Conservation (phyloP, 2,113 vertebrate genomes). For the Oreochromis spilurus region DNA sequence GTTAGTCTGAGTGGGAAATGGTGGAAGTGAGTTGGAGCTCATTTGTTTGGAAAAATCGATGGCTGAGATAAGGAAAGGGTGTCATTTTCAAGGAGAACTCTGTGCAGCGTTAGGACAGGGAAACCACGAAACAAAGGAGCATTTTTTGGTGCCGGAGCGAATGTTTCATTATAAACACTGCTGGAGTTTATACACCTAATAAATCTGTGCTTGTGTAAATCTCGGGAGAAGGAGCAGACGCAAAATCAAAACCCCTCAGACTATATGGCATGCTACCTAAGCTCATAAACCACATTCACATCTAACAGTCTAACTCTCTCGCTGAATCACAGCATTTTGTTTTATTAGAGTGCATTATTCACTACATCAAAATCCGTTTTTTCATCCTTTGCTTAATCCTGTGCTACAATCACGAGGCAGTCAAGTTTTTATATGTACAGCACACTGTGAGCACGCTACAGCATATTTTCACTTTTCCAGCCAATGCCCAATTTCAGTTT, state of each 20-base stretch:
- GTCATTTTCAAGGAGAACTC: background rate
- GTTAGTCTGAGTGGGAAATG: constrained; percentile 24
- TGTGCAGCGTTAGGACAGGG: background rate
- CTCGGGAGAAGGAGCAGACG: background rate
- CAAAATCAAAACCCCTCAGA: background rate
- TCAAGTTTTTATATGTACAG: background rate
- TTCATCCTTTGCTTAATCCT: background rate
- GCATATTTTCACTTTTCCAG: background rate
- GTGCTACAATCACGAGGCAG: background rate
- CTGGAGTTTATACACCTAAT: background rate
- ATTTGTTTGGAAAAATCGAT: constrained; percentile 24
- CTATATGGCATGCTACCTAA: background rate
- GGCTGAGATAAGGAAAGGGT: background rate
- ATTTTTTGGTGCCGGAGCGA: background rate
- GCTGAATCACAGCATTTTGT: background rate
- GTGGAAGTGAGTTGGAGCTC: constrained; percentile 27
- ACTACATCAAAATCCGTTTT: background rate
- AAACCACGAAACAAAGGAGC: background rate
- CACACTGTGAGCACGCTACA: background rate
- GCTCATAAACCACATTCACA: background rate
- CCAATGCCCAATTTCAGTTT: background rate
- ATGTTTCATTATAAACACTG: background rate
- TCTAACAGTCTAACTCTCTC: background rate
- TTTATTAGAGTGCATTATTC: background rate
- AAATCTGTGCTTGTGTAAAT: background rate